Percentiles rank a stretch among this genome's conserved stretches.
phyloP scores from a whole-genome alignment of 2,797 vertebrate genomes.

The Pteronotus mesoamericanus region DNA sequence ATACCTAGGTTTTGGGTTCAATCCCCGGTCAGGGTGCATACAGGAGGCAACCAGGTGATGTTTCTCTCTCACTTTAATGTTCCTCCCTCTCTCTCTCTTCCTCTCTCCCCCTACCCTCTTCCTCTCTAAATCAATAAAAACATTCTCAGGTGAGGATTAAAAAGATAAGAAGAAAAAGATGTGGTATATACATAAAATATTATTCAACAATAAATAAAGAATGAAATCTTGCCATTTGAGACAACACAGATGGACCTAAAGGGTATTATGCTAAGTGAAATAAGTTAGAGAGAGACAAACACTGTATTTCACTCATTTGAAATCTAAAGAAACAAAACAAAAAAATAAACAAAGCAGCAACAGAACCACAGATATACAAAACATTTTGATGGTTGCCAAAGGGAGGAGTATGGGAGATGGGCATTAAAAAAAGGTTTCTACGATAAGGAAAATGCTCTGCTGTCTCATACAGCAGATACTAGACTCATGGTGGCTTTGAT shows the following conservation, averaged over 20 bases:
- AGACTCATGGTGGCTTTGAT: not conserved
- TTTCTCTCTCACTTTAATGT: not conserved
- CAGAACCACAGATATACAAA: not conserved
- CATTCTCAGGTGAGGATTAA: no score
- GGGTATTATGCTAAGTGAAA: no score
- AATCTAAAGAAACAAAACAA: not conserved
- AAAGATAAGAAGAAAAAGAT: no score
- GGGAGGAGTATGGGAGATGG: not conserved
- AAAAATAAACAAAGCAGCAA: not conserved
- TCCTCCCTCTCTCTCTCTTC: no score
- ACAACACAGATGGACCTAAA: no score
- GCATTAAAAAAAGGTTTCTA: not conserved
- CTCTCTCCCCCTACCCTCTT: no score
- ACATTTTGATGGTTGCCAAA: not conserved
- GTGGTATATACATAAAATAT: no score
- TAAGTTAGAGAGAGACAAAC: no score
- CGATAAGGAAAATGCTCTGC: not conserved
- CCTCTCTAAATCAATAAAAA: not conserved
- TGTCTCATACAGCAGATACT: not conserved
- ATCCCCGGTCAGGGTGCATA: not conserved
- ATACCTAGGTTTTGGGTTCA: no score
- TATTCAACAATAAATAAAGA: no score
- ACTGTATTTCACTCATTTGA: not conserved
- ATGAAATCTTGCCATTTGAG: no score
- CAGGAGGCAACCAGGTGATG: not conserved